Evolutionary conservation across 1,140 invertebrate genomes (phyloP).

Genomic region (Anastrepha ludens): DNA sequence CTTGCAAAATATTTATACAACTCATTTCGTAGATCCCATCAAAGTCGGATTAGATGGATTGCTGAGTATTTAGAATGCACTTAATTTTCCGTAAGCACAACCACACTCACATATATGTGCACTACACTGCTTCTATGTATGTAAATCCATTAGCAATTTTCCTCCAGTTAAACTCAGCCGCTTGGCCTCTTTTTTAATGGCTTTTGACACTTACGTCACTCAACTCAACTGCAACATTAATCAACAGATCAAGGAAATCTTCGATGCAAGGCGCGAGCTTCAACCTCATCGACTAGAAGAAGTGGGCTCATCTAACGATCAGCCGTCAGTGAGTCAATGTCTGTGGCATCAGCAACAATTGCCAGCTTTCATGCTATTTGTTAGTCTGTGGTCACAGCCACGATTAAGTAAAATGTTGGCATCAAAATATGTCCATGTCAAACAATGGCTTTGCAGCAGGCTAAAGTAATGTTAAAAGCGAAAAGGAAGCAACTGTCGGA

Average conservation of each 20-base stretch:
- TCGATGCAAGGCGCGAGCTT: background rate
- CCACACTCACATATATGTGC: background rate
- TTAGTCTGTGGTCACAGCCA: background rate
- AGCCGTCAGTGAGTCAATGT: slow-evolving; percentile 14
- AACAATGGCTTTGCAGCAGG: background rate
- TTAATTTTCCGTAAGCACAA: background rate
- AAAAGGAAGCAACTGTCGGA: slow-evolving; percentile 25
- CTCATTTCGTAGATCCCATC: background rate
- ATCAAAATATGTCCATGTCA: slow-evolving; percentile 44
- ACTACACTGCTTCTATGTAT: background rate
- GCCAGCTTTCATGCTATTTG: slow-evolving; percentile 9
- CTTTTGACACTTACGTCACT: slow-evolving; percentile 30
- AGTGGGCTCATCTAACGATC: slow-evolving; percentile 33
- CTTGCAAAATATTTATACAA: slow-evolving; percentile 29
- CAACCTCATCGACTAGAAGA: background rate
- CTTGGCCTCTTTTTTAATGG: slow-evolving; percentile 27
- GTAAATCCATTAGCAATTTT: slow-evolving; percentile 17
- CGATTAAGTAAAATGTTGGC: slow-evolving; percentile 39
- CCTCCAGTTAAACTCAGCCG: background rate
- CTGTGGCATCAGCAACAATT: slow-evolving; percentile 13
- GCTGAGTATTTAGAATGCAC: background rate
- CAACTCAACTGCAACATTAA: slow-evolving; percentile 27
- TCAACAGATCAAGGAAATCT: slow-evolving; percentile 38
- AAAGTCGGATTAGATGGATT: slow-evolving; percentile 20
- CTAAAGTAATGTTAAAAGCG: background rate